Percentiles rank a stretch among this genome's conserved stretches.
Evolutionary conservation across 2,888 invertebrate species (phyloP).

Genomic region (Drosophila birchii): DNA sequence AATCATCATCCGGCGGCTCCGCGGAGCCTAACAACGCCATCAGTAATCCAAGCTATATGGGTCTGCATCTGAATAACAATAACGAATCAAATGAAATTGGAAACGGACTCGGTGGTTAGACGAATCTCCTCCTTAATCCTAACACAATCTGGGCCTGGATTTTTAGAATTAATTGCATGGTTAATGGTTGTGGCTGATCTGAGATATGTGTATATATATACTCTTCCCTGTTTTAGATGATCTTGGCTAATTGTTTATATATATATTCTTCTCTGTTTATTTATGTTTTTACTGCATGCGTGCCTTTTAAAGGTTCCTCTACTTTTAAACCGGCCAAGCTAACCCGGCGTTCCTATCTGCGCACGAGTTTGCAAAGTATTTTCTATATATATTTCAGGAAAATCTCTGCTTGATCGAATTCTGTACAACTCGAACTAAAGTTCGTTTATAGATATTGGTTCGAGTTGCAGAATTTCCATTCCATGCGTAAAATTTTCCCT

Average conservation of each 20-base stretch:
- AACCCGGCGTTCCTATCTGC: slow-evolving; percentile 82
- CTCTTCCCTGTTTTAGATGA: neutral
- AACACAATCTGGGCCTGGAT: slow-evolving; percentile 15
- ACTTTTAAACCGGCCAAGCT: slow-evolving; percentile 78
- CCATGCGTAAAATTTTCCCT: neutral
- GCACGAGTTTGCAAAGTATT: slow-evolving; percentile 84
- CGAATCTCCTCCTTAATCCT: slow-evolving; percentile 36
- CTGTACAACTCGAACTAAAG: neutral
- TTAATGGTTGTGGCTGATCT: slow-evolving; percentile 48
- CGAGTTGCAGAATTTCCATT: neutral
- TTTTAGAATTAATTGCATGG: slow-evolving; percentile 30
- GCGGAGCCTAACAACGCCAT: slow-evolving; percentile 83
- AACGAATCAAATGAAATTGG: slow-evolving; percentile 68
- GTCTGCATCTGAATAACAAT: slow-evolving; percentile 81
- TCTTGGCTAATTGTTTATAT: slow-evolving; percentile 16
- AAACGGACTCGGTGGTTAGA: slow-evolving; percentile 83
- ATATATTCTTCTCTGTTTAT: slow-evolving; percentile 2
- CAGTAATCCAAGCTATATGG: slow-evolving; percentile 85
- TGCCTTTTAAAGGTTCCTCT: slow-evolving; percentile 65
- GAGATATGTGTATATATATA: slow-evolving; percentile 11
- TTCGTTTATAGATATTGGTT: neutral
- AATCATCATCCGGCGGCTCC: slow-evolving; percentile 64
- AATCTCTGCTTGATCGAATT: neutral
- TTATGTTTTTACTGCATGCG: slow-evolving; percentile 53
- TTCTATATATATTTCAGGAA: neutral